Evolutionary conservation across 2,797 vertebrate genomes (phyloP).

Genomic region (Etheostoma perlongum): DNA sequence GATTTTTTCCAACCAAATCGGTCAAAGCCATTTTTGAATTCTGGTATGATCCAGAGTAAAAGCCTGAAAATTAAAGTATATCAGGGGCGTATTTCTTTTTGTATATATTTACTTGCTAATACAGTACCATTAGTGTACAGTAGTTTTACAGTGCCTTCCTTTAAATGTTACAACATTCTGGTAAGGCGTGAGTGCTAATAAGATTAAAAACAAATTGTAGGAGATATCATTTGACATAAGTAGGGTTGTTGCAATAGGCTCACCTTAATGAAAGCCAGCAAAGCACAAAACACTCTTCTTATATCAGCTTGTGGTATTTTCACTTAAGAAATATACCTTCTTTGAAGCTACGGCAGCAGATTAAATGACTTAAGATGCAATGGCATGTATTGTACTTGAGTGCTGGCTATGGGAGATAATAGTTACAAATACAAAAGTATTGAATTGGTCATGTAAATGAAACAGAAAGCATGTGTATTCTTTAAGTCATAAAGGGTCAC

Average conservation of each 20-base stretch:
- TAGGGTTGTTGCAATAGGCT: constrained; percentile 22
- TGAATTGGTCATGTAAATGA: constrained; percentile 3
- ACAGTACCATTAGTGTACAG: not conserved
- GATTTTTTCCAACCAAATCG: constrained; percentile 20
- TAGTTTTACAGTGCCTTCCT: not conserved
- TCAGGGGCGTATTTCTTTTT: not conserved
- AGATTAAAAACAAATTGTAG: not conserved
- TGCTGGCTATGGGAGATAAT: constrained; percentile 2
- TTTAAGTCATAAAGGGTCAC: constrained; percentile 19
- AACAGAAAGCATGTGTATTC: constrained; percentile 10
- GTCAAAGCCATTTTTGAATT: not conserved
- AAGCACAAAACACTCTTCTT: constrained; percentile 21
- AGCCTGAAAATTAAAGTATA: not conserved
- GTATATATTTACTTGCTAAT: not conserved
- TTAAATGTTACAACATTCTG: not conserved
- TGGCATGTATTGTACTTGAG: constrained; percentile 1
- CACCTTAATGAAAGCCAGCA: constrained; percentile 13
- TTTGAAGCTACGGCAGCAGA: constrained; percentile 42
- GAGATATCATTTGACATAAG: not conserved
- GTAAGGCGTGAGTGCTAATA: not conserved
- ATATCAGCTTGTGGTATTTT: constrained; percentile 21
- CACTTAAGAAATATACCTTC: constrained; percentile 26
- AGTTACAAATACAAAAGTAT: constrained; percentile 18
- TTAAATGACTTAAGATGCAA: constrained; percentile 52
- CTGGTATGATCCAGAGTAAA: not conserved